Conservation (phyloP, 2,888 invertebrate genomes). For the Sabatieria punctata region DNA sequence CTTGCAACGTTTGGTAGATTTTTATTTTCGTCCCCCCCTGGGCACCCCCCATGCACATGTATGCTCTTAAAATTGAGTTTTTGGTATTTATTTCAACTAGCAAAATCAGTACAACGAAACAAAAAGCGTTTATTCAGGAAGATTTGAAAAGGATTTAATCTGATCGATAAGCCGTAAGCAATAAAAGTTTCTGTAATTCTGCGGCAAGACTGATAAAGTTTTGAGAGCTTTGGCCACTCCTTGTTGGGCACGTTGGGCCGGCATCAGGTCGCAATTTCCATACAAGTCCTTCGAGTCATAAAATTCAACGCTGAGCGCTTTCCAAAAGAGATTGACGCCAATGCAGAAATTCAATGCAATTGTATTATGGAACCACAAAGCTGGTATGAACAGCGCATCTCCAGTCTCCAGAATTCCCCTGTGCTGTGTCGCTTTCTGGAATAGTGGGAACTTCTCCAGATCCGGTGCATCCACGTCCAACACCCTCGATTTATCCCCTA, state of each 20-base stretch:
- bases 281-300: slow-evolving; percentile 42
- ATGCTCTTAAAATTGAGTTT: too few relatives aligned
- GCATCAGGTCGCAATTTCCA: slow-evolving; percentile 41
- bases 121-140: too few relatives aligned
- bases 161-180: slow-evolving; percentile 32
- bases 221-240: slow-evolving; percentile 37
- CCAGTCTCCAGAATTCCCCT: slow-evolving; percentile 37
- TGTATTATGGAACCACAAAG: slow-evolving; percentile 44
- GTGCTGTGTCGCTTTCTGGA: slow-evolving; percentile 32
- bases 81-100: too few relatives aligned
- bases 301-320: slow-evolving; percentile 33
- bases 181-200: slow-evolving; percentile 39
- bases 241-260: slow-evolving; percentile 36
- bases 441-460: slow-evolving; percentile 35
- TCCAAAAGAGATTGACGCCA: slow-evolving; percentile 43
- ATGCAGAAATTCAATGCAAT: slow-evolving; percentile 38
- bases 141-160: slow-evolving; percentile 23
- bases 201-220: slow-evolving; percentile 35
- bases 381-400: slow-evolving; percentile 42
- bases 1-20: too few relatives aligned
- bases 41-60: too few relatives aligned
- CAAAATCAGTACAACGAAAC: too few relatives aligned
- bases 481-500: slow-evolving; percentile 41
- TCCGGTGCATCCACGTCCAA: slow-evolving; percentile 39
- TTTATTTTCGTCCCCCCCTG: too few relatives aligned